Evolutionary conservation across 2,113 vertebrate genomes (phyloP).

Genomic region (Clupea harengus): DNA sequence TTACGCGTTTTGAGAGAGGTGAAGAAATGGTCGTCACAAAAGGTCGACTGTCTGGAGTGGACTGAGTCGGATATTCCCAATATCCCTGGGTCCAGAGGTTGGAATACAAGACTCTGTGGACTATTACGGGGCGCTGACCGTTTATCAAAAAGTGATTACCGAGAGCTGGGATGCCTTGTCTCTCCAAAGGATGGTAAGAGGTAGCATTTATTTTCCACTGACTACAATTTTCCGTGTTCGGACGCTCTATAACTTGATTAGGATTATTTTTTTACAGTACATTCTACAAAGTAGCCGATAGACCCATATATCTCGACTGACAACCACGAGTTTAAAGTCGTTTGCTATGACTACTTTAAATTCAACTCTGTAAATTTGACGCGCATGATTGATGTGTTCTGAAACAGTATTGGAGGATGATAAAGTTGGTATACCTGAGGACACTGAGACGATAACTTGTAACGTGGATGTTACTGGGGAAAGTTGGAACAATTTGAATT

Average conservation of each 20-base stretch:
- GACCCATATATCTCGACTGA: background rate
- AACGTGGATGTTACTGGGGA: background rate
- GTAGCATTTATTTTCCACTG: background rate
- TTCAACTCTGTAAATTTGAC: background rate
- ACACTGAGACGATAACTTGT: background rate
- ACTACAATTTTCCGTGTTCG: background rate
- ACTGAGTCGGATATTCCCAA: background rate
- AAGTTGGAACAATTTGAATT: background rate
- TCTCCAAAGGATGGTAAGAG: constrained; percentile 6
- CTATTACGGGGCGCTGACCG: background rate
- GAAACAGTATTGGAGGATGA: background rate
- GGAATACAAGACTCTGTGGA: background rate
- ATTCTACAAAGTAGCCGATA: background rate
- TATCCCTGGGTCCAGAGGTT: background rate
- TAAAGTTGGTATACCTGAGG: background rate
- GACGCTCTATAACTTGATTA: background rate
- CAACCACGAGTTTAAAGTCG: background rate
- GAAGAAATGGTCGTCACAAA: constrained; percentile 6
- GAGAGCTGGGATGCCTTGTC: background rate
- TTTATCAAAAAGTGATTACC: background rate
- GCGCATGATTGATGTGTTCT: background rate
- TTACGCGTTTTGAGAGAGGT: background rate
- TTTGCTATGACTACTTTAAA: background rate
- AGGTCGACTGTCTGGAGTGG: background rate
- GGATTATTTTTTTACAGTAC: background rate